Conservation (phyloP, 2,888 invertebrate genomes). For the Sminthurides aquaticus region DNA sequence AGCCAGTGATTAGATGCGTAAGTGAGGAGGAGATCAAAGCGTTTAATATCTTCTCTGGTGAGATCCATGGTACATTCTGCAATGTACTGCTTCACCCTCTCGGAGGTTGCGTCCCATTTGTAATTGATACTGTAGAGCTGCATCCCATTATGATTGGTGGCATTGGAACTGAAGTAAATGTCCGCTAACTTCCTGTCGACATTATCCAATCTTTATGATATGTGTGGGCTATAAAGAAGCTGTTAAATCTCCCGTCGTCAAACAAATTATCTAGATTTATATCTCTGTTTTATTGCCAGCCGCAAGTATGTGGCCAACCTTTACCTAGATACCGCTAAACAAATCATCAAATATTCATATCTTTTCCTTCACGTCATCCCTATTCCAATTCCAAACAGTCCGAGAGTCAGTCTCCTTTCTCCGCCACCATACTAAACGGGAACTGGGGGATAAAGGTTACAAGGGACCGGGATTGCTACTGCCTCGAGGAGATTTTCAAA, state of each 20-base stretch:
- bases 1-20: conserved; percentile 32
- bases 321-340: neutral
- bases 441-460: no score
- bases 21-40: conserved; percentile 28
- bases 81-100: conserved; percentile 31
- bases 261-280: conserved; percentile 32
- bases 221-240: conserved; percentile 25
- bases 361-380: neutral
- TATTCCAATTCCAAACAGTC: no score
- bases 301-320: no score
- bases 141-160: conserved; percentile 37
- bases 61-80: conserved; percentile 31
- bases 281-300: conserved; percentile 20
- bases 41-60: conserved; percentile 21
- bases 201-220: conserved; percentile 19
- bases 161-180: conserved; percentile 31
- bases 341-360: conserved; percentile 2
- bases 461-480: no score
- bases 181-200: conserved; percentile 33
- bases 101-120: conserved; percentile 34
- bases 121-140: conserved; percentile 31
- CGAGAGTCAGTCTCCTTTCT: no score
- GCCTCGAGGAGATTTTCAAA: no score
- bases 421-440: no score
- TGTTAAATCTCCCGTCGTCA: conserved; percentile 25